phyloP scores from a whole-genome alignment of 2,797 vertebrate species.

The Poeciliopsis infans region DNA sequence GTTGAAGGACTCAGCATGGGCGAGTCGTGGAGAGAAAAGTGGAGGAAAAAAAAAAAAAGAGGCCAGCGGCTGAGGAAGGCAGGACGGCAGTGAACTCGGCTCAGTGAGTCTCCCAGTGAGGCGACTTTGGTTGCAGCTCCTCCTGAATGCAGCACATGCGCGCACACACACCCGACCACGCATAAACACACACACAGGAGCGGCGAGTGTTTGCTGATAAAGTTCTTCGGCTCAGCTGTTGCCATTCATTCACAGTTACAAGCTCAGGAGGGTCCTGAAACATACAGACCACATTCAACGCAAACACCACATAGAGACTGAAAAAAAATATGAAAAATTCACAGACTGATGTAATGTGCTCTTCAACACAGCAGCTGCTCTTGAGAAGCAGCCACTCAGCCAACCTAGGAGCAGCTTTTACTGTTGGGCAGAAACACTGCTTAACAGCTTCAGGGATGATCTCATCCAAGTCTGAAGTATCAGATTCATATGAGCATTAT shows the following conservation, averaged over 20 bases:
- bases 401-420: slow-evolving; percentile 28
- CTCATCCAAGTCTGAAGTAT: slow-evolving; percentile 38
- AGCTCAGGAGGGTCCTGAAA: slow-evolving; percentile 34
- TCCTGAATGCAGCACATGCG: slow-evolving; percentile 53
- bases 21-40: slow-evolving; percentile 36
- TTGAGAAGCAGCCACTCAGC: slow-evolving; percentile 23
- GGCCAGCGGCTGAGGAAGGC: slow-evolving; percentile 54
- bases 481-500: not conserved
- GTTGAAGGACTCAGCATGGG: slow-evolving; percentile 48
- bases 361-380: slow-evolving; percentile 4
- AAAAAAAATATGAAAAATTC: not conserved
- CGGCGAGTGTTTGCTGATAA: slow-evolving; percentile 65
- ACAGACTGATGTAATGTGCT: not conserved
- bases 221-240: slow-evolving; percentile 85
- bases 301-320: slow-evolving; percentile 21
- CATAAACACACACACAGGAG: slow-evolving; percentile 30
- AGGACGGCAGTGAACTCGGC: slow-evolving; percentile 62
- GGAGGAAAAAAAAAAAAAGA: slow-evolving; percentile 49
- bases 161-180: slow-evolving; percentile 34
- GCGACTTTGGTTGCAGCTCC: slow-evolving; percentile 72
- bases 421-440: slow-evolving; percentile 3
- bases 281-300: slow-evolving; percentile 39
- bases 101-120: slow-evolving; percentile 53
- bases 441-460: slow-evolving; percentile 30
- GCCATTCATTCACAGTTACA: slow-evolving; percentile 78